Conservation (phyloP, 2,888 invertebrate genomes). For the Noctua janthina region DNA sequence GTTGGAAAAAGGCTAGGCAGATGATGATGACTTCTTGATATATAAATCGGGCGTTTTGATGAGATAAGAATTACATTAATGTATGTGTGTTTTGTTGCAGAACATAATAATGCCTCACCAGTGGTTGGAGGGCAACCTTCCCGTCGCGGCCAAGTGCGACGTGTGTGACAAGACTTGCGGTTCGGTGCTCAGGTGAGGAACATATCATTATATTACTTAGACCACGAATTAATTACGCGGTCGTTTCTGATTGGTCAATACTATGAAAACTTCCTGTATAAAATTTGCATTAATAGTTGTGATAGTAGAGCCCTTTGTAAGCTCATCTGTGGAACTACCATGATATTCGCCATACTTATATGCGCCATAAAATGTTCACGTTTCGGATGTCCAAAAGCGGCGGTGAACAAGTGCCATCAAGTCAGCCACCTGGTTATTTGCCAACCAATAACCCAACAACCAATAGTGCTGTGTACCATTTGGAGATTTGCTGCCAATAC, state of each 20-base stretch:
- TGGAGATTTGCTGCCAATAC: background rate
- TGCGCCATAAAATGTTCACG: background rate
- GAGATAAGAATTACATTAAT: background rate
- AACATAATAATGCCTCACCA: conserved; percentile 98
- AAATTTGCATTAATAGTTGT: no score
- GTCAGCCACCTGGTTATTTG: background rate
- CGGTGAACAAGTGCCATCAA: background rate
- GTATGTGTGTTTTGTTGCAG: conserved; percentile 85
- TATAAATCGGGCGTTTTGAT: background rate
- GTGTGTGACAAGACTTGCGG: conserved; percentile 99
- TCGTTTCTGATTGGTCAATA: background rate
- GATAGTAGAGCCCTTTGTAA: background rate
- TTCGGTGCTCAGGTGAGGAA: conserved; percentile 95
- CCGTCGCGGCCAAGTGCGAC: conserved; percentile 97
- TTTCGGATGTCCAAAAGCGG: background rate
- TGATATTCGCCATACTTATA: background rate
- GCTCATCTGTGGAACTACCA: background rate
- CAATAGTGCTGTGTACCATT: background rate
- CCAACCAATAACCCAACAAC: background rate
- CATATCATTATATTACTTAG: background rate
- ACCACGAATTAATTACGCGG: background rate
- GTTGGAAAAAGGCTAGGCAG: background rate
- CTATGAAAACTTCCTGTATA: no score
- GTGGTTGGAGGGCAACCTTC: conserved; percentile 99
- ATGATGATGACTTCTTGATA: background rate